phyloP scores from a whole-genome alignment of 2,888 invertebrate species.

The Sarcophaga rosellei region DNA sequence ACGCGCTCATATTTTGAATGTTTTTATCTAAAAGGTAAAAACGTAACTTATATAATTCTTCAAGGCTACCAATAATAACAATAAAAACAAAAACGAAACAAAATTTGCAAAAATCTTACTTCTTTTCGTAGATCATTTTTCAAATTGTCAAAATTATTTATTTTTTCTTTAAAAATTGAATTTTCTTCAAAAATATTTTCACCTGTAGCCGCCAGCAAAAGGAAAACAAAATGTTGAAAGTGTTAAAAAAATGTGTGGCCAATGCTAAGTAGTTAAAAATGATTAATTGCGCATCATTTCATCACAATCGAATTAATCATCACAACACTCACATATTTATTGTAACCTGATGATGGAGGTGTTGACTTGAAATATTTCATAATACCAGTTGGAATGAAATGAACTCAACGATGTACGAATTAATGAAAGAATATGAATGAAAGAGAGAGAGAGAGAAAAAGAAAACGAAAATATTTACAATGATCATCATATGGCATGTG shows the following conservation, averaged over 20 bases:
- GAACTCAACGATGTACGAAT: too few species aligned
- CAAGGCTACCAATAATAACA: too few species aligned
- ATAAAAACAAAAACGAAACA: neutral
- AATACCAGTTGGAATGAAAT: neutral
- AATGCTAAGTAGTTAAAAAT: neutral
- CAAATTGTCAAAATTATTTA: neutral
- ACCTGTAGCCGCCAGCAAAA: neutral
- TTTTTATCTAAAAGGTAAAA: too few species aligned
- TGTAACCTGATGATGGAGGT: neutral
- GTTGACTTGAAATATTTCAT: neutral
- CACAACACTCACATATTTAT: neutral
- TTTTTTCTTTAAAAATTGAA: neutral
- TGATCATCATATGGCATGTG: conserved; percentile 45
- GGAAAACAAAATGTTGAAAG: neutral
- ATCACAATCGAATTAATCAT: neutral
- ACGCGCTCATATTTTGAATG: too few species aligned
- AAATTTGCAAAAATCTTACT: neutral
- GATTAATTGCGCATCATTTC: neutral
- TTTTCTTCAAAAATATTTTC: neutral
- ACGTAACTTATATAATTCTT: too few species aligned
- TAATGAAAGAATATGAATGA: too few species aligned
- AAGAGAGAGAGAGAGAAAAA: neutral
- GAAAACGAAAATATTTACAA: conserved; percentile 30
- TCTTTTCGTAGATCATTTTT: neutral
- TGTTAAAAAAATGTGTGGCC: neutral